Percentiles rank a stretch among this genome's conserved stretches.
Conservation (phyloP, 2,888 invertebrate species). For the Dermolepida albohirtum region DNA sequence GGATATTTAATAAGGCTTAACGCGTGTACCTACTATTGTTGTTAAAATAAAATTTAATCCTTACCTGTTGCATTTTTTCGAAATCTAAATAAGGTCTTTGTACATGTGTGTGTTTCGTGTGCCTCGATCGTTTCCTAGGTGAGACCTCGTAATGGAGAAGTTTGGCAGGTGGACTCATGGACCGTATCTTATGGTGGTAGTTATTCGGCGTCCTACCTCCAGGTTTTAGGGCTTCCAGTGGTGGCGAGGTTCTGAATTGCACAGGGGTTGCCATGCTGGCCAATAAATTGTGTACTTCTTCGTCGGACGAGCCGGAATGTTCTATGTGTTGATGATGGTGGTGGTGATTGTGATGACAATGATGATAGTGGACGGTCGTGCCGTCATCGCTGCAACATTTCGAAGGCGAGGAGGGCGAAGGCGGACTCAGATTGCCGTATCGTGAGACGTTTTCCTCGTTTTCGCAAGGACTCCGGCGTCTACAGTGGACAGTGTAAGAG, state of each 20-base stretch:
- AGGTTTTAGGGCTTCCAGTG: conserved; percentile 89
- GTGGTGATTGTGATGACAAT: conserved; percentile 51
- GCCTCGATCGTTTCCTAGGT: conserved; percentile 73
- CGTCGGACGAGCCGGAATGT: conserved; percentile 61
- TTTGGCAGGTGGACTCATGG: conserved; percentile 66
- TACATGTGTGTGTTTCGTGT: conserved; percentile 72
- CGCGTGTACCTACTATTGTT: too few species aligned
- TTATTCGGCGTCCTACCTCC: conserved; percentile 62
- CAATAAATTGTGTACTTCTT: conserved; percentile 53
- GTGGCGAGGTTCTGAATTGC: conserved; percentile 91
- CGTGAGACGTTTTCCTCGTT: conserved; percentile 67
- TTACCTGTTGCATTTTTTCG: conserved; percentile 97
- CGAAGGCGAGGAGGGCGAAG: conserved; percentile 60
- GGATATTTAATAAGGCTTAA: too few species aligned
- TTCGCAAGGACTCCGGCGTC: conserved; percentile 59
- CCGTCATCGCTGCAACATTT: conserved; percentile 59
- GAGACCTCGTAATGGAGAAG: conserved; percentile 71
- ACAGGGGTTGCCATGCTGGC: conserved; percentile 81
- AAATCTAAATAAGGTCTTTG: conserved; percentile 93
- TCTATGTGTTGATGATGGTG: conserved; percentile 61
- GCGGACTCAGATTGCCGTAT: conserved; percentile 68
- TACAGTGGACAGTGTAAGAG: conserved; percentile 57
- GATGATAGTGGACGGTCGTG: conserved; percentile 41
- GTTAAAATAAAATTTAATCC: conserved; percentile 47
- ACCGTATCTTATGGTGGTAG: conserved; percentile 61